Base-by-base conservation (phyloP, 2,113 vertebrate species). In the Cebidichthys violaceus region DNA sequence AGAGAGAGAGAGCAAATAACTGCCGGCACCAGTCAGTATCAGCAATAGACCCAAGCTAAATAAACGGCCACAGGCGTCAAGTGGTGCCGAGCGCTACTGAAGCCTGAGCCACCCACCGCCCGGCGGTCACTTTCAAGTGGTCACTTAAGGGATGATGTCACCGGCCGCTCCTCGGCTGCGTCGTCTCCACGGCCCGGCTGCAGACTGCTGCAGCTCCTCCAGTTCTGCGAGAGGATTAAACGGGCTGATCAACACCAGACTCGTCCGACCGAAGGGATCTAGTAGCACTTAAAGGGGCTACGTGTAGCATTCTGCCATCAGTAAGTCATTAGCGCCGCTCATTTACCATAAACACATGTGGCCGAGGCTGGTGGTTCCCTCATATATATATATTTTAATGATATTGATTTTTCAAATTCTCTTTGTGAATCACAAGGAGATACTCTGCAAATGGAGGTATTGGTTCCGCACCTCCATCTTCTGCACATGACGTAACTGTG, bases 111-210 rank as follows among this genome's bases (percentile, higher is more conserved):
- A 86, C 90, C 91, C 89, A 85, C 86, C 22, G 85, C 87, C 82
- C 79, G 65, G 64, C 70, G 83, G 81, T 61, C 66, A 68, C 86
- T 91, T 90, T 92, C 84, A 92, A 90, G 92, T 93, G 92, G 90
- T 87, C 91, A 81, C 83, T 82, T 52, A 62, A 64, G 66, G 43
- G 78, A 82, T 93, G 91, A 92, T 92, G 90, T 94, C 92, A 93
- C 65, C 15, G 55, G 86, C 77, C 31, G 54, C 91, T 82, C 71
- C 83, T 78, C 37, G 69, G 77, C 83, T 74, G 75, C 13, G 11
- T 45, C 13, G 11, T 45, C 33, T 68, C 73, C 57, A 17, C 79
- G 59, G 75, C 59, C 54, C 70, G 54, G 71, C 81, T 69, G 79
- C 81, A 64, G n/a, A 10, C 54, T 52, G 71, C 6, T 87, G 75